Evolutionary conservation across 2,797 vertebrate genomes (phyloP), one percentile per base, ranked within the genome.

Genomic region (Novumbra hubbsi): DNA sequence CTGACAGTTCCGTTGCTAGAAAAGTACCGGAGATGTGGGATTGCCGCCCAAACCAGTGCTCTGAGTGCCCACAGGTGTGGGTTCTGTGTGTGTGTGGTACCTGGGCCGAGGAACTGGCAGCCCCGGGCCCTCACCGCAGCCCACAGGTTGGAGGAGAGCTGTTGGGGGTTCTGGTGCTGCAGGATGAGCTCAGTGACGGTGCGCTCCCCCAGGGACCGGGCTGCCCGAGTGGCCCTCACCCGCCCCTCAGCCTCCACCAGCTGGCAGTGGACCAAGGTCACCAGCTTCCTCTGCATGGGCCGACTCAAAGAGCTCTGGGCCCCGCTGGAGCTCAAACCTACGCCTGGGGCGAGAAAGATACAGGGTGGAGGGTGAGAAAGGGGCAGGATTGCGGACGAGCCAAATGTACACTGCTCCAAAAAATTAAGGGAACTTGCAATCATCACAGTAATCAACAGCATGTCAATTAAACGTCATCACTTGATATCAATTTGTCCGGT

Each of bases 151-250:
- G 98, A 99, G 45, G 98, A 99, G 69, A 99, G 97, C 78, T 99
- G 98, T 86, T 99, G 97, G 55, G 98, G 97, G 79, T 99, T 99
- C 88, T 99, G 98, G 83, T 99, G 98, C 89, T 99, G 98, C 70
- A 99, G 94, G 86, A 99, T 99, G 85, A 99, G 98, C 76, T 99
- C 98, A 0, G 98, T 99, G 84, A 99, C 98, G 0, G 98, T 99
- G 45, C 98, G 92, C 88, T 99, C 98, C 1, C 98, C 98, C 73
- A 99, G 92, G 0, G 98, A 99, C 15, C 98, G 96, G 0, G 98
- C 98, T 0, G 98, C 98, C 85, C 98, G 94, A 97, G 98, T 99
- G 79, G 98, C 98, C 85, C 98, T 92, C n/a, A 99, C 95, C 0
- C 98, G 94, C 21, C 98, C 98, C 86, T 99, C 98, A 88, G 99